Evolutionary conservation across 2,888 invertebrate genomes (phyloP), one percentile per base, ranked within the genome.

Genomic region (Corythucha ciliata): DNA sequence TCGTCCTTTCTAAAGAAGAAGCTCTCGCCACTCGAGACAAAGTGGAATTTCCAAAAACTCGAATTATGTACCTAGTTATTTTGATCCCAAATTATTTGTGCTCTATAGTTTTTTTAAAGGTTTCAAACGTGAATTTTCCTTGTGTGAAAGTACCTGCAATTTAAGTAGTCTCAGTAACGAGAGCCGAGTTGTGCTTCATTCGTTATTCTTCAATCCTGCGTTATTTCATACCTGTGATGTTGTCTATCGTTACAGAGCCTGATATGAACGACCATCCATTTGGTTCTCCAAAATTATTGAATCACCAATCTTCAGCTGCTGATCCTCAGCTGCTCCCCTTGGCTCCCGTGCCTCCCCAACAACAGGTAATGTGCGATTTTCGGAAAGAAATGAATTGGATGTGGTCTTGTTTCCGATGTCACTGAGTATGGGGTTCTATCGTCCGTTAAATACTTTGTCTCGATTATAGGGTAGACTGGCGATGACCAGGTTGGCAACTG

Each of bases 181-280:
- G n/a, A n/a, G n/a, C n/a, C n/a, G n/a, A n/a, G n/a, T n/a, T n/a
- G n/a, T n/a, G n/a, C n/a, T n/a, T n/a, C n/a, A n/a, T n/a, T n/a
- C n/a, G n/a, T n/a, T n/a, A n/a, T n/a, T n/a, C n/a, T n/a, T n/a
- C n/a, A n/a, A n/a, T n/a, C n/a, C n/a, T n/a, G n/a, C n/a, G n/a
- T n/a, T n/a, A n/a, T n/a, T 14, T 46, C 10, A 20, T 36, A 45
- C n/a, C 25, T n/a, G 4, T 3, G 25, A 39, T 27, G 37, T 46
- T 51, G 16, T 14, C 25, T 26, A 12, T 24, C 27, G 32, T 58
- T 55, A 14, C 52, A 58, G 58, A 58, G 46, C 52, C 57, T 44
- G 55, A 58, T 51, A 58, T 58, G 58, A 58, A 50, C 41, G 56
- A 57, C 40, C 49, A 51, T 44, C 55, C 53, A 37, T 37, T 51